phyloP scores from a whole-genome alignment of 2,888 invertebrate species.

The Allolobophora icterica region DNA sequence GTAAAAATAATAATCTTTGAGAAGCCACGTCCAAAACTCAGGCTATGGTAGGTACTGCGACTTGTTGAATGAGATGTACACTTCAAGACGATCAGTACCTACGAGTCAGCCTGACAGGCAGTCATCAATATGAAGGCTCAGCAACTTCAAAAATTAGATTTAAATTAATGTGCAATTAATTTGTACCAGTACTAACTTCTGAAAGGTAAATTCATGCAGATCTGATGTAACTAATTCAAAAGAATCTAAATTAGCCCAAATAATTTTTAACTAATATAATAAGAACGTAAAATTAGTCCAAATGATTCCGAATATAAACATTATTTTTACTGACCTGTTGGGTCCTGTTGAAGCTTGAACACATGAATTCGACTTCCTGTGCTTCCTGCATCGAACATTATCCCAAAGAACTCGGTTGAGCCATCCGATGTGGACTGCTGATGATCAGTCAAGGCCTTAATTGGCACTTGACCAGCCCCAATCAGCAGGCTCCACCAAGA shows the following conservation, averaged over 20 bases:
- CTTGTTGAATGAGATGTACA: too few species aligned
- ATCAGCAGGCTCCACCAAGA: background rate
- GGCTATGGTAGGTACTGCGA: too few species aligned
- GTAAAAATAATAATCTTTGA: background rate
- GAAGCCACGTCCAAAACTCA: too few species aligned
- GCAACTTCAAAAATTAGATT: background rate
- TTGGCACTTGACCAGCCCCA: background rate
- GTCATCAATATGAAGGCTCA: background rate
- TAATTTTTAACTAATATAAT: too few species aligned
- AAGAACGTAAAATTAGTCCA: too few species aligned
- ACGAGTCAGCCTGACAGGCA: background rate
- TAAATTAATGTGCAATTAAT: background rate
- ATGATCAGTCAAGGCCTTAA: background rate
- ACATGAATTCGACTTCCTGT: slow-evolving; percentile 79
- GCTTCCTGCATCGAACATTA: slow-evolving; percentile 91
- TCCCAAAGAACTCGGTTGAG: slow-evolving; percentile 72
- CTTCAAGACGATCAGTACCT: too few species aligned
- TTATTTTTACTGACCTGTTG: background rate
- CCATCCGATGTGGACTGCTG: background rate
- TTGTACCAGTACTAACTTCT: background rate
- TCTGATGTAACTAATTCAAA: background rate
- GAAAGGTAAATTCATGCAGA: background rate
- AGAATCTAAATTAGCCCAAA: background rate
- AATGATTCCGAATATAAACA: background rate
- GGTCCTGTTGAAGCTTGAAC: slow-evolving; percentile 57